Conservation (phyloP, 2,888 invertebrate species). For the Megastigmus dorsalis region DNA sequence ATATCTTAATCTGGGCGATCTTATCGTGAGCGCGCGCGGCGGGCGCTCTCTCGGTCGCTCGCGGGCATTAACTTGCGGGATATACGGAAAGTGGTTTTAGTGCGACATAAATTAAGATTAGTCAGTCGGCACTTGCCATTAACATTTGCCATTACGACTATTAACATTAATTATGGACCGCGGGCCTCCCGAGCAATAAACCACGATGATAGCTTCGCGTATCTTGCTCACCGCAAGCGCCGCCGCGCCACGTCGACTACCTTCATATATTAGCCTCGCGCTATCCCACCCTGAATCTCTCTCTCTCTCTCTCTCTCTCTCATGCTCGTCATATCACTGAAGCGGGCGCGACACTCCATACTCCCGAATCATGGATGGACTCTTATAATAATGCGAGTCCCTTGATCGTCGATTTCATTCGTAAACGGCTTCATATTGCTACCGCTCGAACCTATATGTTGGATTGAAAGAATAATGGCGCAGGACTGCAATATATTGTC, state of each 20-base stretch:
- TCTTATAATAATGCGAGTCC: background rate
- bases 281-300: background rate
- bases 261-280: conserved; percentile 14
- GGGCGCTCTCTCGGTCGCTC: conserved; percentile 11
- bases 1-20: conserved; percentile 67
- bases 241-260: background rate
- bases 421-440: background rate
- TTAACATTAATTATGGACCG: conserved; percentile 66
- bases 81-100: conserved; percentile 63
- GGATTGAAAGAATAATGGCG: too few species aligned
- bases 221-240: conserved; percentile 27
- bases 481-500: too few species aligned
- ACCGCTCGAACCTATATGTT: too few species aligned
- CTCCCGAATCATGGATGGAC: background rate
- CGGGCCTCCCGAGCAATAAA: conserved; percentile 51
- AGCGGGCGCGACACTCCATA: too few species aligned
- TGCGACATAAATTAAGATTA: conserved; percentile 67
- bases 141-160: conserved; percentile 68
- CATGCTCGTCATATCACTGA: background rate
- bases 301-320: background rate
- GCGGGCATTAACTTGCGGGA: conserved; percentile 59
- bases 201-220: conserved; percentile 47
- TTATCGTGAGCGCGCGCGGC: conserved; percentile 57
- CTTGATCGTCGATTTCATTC: background rate
- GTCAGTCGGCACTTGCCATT: conserved; percentile 67